These are phyloP conservation scores for Megaceryle torquata DNA, from an alignment of 2,113 vertebrate species.

Conservation along the genomic window DNA sequence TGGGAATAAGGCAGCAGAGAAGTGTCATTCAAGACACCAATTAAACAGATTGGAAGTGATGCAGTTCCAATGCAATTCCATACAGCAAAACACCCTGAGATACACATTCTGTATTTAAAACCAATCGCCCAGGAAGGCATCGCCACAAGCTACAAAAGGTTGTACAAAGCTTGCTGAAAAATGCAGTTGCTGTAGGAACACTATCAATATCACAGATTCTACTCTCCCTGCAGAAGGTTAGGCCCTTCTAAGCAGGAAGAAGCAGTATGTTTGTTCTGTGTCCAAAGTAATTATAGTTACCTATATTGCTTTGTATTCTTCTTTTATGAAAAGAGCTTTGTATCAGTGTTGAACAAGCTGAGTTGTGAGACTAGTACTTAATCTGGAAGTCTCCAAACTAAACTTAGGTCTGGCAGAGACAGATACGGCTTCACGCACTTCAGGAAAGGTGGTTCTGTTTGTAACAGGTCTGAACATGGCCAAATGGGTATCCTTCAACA, in stretches of 20 bases:
- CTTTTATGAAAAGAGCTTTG: conserved; percentile 31
- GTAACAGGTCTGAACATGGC: background rate
- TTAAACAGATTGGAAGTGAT: conserved; percentile 26
- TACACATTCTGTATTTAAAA: background rate
- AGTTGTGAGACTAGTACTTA: background rate
- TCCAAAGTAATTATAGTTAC: conserved; percentile 20
- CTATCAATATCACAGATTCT: background rate
- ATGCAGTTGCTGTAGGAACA: background rate
- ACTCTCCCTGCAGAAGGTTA: background rate
- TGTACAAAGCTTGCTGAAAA: background rate
- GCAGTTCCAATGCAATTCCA: background rate
- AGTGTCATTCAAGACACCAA: conserved; percentile 25
- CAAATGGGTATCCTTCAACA: background rate
- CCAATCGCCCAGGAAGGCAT: background rate
- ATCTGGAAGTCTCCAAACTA: background rate
- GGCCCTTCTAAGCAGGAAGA: conserved; percentile 31
- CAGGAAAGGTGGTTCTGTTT: background rate
- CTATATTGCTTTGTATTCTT: background rate
- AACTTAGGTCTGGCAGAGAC: background rate
- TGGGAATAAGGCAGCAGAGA: background rate
- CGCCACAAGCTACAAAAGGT: background rate
- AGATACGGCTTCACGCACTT: background rate
- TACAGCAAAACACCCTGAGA: background rate
- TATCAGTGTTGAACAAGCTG: background rate
- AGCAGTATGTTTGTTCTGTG: conserved; percentile 16